These are phyloP conservation scores for Aradophagus sp. DNA, from an alignment of 1,140 invertebrate genomes.

Conservation along the genomic window DNA sequence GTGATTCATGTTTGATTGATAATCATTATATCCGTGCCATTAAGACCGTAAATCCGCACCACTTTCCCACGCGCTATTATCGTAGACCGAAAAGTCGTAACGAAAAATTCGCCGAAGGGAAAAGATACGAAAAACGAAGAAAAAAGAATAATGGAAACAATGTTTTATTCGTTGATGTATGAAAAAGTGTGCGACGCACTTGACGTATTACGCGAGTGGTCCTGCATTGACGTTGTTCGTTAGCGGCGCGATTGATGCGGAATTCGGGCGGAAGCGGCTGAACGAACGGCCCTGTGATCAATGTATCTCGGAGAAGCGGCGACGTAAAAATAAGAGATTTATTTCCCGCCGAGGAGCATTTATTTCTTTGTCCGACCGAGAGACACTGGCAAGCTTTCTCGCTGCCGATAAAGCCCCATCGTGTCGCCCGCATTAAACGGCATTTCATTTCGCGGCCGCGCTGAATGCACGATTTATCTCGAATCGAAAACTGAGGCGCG, in stretches of 20 bases:
- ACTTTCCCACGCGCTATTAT: too few species aligned
- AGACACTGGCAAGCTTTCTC: slow-evolving; percentile 50
- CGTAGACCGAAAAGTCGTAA: too few species aligned
- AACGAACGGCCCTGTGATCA: slow-evolving; percentile 57
- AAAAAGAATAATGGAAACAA: slow-evolving; percentile 31
- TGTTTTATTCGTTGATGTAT: slow-evolving; percentile 28
- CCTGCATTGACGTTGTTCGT: slow-evolving; percentile 49
- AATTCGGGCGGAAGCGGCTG: slow-evolving; percentile 36
- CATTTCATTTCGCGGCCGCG: slow-evolving; percentile 46
- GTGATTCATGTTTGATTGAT: too few species aligned
- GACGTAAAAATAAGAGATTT: slow-evolving; percentile 53
- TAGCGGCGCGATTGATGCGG: slow-evolving; percentile 56
- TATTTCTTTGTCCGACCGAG: slow-evolving; percentile 52
- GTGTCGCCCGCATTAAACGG: slow-evolving; percentile 51
- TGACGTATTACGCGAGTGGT: slow-evolving; percentile 47
- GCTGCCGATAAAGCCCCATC: slow-evolving; percentile 52
- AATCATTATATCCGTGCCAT: too few species aligned
- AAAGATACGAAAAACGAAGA: too few species aligned
- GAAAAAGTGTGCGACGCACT: slow-evolving; percentile 41
- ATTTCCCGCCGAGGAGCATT: slow-evolving; percentile 53
- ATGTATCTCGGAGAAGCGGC: slow-evolving; percentile 42
- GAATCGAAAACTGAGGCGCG: slow-evolving; percentile 43
- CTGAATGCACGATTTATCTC: slow-evolving; percentile 51
- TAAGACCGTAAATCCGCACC: too few species aligned
- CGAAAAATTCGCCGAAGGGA: too few species aligned